These are phyloP conservation scores for Tachyglossus aculeatus DNA, from an alignment of 2,797 vertebrate species.

Conservation along the genomic window DNA sequence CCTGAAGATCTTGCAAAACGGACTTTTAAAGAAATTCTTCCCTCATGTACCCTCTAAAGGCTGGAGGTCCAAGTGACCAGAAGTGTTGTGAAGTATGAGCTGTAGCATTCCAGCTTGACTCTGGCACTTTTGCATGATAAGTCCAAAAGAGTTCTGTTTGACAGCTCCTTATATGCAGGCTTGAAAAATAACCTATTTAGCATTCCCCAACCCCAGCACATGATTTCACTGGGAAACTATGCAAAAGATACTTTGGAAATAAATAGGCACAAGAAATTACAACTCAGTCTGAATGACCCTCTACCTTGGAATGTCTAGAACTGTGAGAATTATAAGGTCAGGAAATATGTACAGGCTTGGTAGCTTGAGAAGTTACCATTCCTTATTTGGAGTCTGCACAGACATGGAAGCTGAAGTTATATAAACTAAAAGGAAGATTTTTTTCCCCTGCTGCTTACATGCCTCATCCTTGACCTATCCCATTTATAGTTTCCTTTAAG, in stretches of 20 bases:
- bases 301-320: constrained; percentile 85
- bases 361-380: constrained; percentile 73
- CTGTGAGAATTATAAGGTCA: constrained; percentile 83
- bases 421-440: constrained; percentile 77
- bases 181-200: constrained; percentile 80
- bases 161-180: constrained; percentile 71
- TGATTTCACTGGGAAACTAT: constrained; percentile 93
- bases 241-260: constrained; percentile 90
- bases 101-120: constrained; percentile 48
- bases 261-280: constrained; percentile 85
- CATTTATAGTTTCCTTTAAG: constrained; percentile 83
- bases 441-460: constrained; percentile 67
- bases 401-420: constrained; percentile 74
- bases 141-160: constrained; percentile 73
- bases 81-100: not conserved
- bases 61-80: not conserved
- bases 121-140: constrained; percentile 69
- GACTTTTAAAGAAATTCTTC: no score
- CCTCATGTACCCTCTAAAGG: not conserved
- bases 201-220: constrained; percentile 65
- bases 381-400: constrained; percentile 82
- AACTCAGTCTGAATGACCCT: constrained; percentile 80
- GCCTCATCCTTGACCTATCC: constrained; percentile 80
- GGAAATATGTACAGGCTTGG: constrained; percentile 75
- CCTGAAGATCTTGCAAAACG: no score